Evolutionary conservation across 2,797 vertebrate genomes (phyloP), one percentile per base, ranked within the genome.

Genomic region (Esox lucius): DNA sequence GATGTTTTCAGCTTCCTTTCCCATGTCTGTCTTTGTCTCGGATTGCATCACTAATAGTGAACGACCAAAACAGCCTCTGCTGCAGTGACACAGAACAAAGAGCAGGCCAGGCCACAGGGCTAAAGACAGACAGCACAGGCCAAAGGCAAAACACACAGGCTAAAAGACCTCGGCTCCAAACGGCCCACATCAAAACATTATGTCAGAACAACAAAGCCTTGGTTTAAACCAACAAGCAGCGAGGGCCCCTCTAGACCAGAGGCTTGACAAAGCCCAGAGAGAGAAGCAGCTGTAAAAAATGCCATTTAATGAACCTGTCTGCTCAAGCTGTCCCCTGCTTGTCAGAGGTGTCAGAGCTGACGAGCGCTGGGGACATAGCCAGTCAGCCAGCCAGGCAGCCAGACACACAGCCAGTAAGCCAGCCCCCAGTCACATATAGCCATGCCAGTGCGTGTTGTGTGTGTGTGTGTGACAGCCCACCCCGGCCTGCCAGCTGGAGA

Each of bases 221-320:
- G 93, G 91, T 94, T 95, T 96, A 95, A 94, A 94, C 91, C 94
- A 95, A 95, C 95, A 95, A 90, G 86, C 91, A 90, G 89, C 91
- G 92, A 91, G 89, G 92, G 91, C 87, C 90, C 92, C 90, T 87
- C 89, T 88, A 91, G 92, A 95, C 93, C 94, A 90, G 83, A 83
- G 89, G 94, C 91, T 90, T 94, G 94, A 96, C 95, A 95, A 96
- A 95, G 94, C 91, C 46, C 90, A 59, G n/a, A 76, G 78, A 86
- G 94, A 95, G 95, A 94, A 96, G 94, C 96, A 99, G 97, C 97
- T 98, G 97, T 95, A 96, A 96, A 95, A 96, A 97, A 96, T 95
- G 94, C 94, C 95, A 96, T 97, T 96, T 99, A 99, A 99, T 99
- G 98, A 99, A 99, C 97, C 97, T 98, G 97, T 99, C 97, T 98